A percentile compares a stretch with the other conserved stretches of the same genome.
Conservation (phyloP, 2,797 vertebrate species). For the Cephalopachus bancanus region DNA sequence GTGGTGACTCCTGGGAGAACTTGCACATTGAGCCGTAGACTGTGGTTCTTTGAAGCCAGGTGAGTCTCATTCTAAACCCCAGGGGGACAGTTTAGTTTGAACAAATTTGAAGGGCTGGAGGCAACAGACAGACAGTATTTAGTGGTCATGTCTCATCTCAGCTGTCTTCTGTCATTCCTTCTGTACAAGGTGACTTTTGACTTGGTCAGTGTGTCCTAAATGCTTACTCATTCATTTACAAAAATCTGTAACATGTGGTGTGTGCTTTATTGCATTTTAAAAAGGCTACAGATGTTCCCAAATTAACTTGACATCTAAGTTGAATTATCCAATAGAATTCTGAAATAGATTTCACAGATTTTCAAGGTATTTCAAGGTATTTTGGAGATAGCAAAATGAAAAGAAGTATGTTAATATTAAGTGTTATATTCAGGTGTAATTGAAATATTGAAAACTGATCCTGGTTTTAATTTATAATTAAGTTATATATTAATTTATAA, state of each 20-base stretch:
- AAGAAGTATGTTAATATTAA: neutral
- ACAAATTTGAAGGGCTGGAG: constrained; percentile 27
- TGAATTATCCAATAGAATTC: neutral
- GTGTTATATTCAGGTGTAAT: neutral
- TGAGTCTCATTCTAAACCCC: neutral
- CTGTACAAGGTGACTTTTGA: neutral
- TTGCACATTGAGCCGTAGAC: neutral
- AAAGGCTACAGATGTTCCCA: neutral
- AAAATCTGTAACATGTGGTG: neutral
- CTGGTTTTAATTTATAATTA: constrained; percentile 18
- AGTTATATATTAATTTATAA: neutral
- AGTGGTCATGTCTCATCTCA: constrained; percentile 38
- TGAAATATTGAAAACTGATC: neutral
- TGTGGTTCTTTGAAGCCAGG: constrained; percentile 37
- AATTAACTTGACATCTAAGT: neutral
- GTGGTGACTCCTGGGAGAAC: neutral
- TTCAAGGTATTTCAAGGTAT: neutral
- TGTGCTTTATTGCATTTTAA: neutral
- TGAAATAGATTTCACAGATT: neutral
- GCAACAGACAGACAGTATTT: neutral
- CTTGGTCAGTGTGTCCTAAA: neutral
- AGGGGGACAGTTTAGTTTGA: constrained; percentile 28
- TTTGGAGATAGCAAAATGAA: neutral
- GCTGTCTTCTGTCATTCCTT: neutral
- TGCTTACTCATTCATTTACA: neutral